phyloP scores from a whole-genome alignment of 2,888 invertebrate genomes.

The Amphimallon solstitiale region DNA sequence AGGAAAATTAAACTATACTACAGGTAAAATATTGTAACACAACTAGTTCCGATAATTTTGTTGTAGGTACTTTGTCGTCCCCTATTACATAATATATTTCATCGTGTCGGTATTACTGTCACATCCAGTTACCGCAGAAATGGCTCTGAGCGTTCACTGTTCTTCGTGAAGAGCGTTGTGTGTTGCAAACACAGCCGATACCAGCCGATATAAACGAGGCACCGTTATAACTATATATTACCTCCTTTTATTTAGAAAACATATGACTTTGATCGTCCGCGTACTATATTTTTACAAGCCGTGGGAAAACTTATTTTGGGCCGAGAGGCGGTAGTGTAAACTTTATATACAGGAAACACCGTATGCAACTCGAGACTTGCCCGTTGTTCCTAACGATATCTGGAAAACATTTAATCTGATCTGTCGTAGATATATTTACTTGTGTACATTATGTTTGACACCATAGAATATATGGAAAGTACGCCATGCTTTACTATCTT shows the following conservation, averaged over 20 bases:
- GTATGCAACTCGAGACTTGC: not conserved
- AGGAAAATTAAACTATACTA: not conserved
- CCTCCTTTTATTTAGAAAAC: slow-evolving; percentile 23
- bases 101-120: slow-evolving; percentile 20
- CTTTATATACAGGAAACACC: not conserved
- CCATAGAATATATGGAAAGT: not conserved
- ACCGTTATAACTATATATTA: slow-evolving; percentile 36
- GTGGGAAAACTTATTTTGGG: slow-evolving; percentile 29
- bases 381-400: not conserved
- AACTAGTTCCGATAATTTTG: slow-evolving; percentile 10
- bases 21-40: not conserved
- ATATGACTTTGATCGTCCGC: slow-evolving; percentile 17
- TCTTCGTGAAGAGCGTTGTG: not conserved
- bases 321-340: not conserved
- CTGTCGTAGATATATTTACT: not conserved
- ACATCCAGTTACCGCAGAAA: slow-evolving; percentile 21
- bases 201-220: slow-evolving; percentile 19
- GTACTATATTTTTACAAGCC: slow-evolving; percentile 8
- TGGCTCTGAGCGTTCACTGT: slow-evolving; percentile 15
- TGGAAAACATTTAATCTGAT: not conserved
- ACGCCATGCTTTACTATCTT: not conserved
- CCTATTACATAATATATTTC: slow-evolving; percentile 23
- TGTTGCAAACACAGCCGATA: not conserved
- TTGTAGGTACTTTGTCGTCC: slow-evolving; percentile 9
- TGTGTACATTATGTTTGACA: slow-evolving; percentile 4